phyloP scores from a whole-genome alignment of 2,113 vertebrate species.

The Syngnathoides biaculeatus region DNA sequence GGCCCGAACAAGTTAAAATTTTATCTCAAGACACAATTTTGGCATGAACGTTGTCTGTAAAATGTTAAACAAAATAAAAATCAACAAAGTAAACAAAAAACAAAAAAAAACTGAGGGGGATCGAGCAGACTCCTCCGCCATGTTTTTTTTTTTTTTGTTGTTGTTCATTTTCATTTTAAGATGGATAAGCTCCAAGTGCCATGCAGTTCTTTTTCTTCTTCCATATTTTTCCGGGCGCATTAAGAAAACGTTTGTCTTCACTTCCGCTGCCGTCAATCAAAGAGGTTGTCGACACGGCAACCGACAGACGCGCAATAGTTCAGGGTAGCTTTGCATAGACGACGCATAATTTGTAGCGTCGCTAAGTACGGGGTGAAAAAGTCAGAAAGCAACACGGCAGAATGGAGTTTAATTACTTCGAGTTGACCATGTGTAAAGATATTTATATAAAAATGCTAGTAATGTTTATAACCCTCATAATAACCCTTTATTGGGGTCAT shows the following conservation, averaged over 20 bases:
- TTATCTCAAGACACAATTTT: too few species aligned
- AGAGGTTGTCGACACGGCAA: background rate
- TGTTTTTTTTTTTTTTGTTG: too few species aligned
- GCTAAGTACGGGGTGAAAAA: slow-evolving; percentile 3
- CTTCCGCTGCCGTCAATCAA: slow-evolving; percentile 16
- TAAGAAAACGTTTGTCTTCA: too few species aligned
- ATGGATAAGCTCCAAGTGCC: background rate
- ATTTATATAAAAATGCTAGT: too few species aligned
- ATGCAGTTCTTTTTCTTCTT: background rate
- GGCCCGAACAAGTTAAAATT: too few species aligned
- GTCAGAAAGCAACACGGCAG: background rate
- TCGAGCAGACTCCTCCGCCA: background rate
- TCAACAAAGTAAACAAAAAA: too few species aligned
- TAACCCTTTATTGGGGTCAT: background rate
- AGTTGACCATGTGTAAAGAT: background rate
- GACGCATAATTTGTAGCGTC: slow-evolving; percentile 28
- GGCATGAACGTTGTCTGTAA: too few species aligned
- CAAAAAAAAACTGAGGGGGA: too few species aligned
- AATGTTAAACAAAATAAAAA: too few species aligned
- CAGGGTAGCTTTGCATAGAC: slow-evolving; percentile 10
- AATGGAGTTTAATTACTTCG: slow-evolving; percentile 1
- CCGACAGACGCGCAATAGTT: slow-evolving; percentile 32
- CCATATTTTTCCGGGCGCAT: too few species aligned
- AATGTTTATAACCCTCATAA: background rate
- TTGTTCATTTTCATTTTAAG: background rate